Evolutionary conservation across 2,113 vertebrate genomes (phyloP).

Genomic region (Austrofundulus limnaeus): DNA sequence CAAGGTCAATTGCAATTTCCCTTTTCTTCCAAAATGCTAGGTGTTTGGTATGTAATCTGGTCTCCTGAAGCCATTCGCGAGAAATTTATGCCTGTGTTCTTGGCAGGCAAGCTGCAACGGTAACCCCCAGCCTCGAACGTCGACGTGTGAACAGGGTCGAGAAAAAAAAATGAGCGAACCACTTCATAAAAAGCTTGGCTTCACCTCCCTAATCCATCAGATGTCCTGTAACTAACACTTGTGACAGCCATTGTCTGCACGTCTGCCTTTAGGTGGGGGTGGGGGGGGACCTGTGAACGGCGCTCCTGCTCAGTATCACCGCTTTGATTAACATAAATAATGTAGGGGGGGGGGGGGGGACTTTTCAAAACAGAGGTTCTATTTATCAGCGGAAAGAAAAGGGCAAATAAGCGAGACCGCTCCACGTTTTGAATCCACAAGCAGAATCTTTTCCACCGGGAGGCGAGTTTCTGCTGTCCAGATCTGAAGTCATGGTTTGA

Average conservation of each 20-base stretch:
- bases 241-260: constrained; percentile 74
- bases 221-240: constrained; percentile 73
- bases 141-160: constrained; percentile 43
- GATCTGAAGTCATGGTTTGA: constrained; percentile 56
- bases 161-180: constrained; percentile 33
- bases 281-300: constrained; percentile 61
- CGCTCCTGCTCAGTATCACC: constrained; percentile 66
- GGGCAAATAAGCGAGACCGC: constrained; percentile 49
- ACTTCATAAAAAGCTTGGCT: constrained; percentile 64
- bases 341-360: constrained; percentile 24
- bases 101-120: constrained; percentile 38
- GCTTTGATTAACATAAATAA: constrained; percentile 79
- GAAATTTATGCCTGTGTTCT: constrained; percentile 46
- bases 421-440: constrained; percentile 57
- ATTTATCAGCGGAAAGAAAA: constrained; percentile 67
- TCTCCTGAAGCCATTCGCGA: constrained; percentile 23
- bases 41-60: constrained; percentile 20
- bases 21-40: constrained; percentile 20
- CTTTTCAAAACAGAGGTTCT: constrained; percentile 72
- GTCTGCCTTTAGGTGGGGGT: constrained; percentile 60
- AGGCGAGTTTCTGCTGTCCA: constrained; percentile 73
- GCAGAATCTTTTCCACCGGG: constrained; percentile 50
- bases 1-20: constrained; percentile 60
- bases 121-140: constrained; percentile 44
- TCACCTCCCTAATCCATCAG: constrained; percentile 71